Conservation (phyloP, 2,113 vertebrate genomes). For the Ctenomys sociabilis region DNA sequence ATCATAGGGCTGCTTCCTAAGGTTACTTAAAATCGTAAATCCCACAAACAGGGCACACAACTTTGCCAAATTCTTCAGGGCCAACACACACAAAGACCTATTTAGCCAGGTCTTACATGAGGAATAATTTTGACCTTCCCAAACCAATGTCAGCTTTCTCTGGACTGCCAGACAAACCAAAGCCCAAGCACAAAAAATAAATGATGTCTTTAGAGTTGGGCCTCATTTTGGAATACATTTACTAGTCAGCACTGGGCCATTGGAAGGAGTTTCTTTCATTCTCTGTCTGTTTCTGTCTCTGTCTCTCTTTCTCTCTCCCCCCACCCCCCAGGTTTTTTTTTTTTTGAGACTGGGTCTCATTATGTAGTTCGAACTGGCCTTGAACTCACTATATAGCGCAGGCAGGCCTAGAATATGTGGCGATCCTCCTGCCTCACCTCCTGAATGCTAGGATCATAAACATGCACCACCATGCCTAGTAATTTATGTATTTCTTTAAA, state of each 20-base stretch:
- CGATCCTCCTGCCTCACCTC: not conserved
- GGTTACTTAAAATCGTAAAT: slow-evolving; percentile 34
- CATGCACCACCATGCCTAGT: not conserved
- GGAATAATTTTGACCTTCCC: slow-evolving; percentile 40
- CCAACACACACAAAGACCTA: not conserved
- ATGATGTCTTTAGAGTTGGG: not conserved
- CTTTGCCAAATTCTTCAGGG: slow-evolving; percentile 44
- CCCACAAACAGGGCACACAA: not conserved
- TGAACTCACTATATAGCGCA: not conserved
- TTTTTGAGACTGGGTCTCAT: not conserved
- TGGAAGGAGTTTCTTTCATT: not conserved
- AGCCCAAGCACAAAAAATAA: slow-evolving; percentile 43
- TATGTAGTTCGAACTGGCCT: not conserved
- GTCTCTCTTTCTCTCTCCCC: not conserved
- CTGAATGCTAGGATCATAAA: not conserved
- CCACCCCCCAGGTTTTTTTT: not conserved
- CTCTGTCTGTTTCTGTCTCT: not conserved
- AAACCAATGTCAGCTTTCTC: slow-evolving; percentile 36
- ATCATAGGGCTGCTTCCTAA: not conserved
- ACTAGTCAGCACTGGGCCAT: not conserved
- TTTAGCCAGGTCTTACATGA: not conserved
- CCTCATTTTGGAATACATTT: not conserved
- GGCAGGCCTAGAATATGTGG: not conserved
- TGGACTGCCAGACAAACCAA: not conserved
- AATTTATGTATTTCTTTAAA: slow-evolving; percentile 26